Percentiles rank a stretch among this genome's conserved stretches.
phyloP scores from a whole-genome alignment of 2,888 invertebrate species.

The Acanthoscelides obtectus region DNA sequence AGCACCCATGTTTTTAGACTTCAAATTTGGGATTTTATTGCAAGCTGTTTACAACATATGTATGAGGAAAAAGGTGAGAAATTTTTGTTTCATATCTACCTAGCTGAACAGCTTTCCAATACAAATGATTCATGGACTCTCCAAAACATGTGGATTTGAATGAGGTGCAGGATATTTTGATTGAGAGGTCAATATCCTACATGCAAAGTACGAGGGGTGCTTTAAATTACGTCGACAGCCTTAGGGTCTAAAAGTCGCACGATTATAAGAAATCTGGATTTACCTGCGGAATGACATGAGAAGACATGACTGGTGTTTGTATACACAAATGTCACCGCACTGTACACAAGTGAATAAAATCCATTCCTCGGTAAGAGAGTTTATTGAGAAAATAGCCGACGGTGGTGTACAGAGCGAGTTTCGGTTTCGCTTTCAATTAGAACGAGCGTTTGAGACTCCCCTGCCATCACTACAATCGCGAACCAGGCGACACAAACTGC shows the following conservation, averaged over 20 bases:
- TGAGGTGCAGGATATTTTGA: too few relatives aligned
- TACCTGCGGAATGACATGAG: conserved; percentile 14
- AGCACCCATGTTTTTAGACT: too few relatives aligned
- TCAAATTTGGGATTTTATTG: too few relatives aligned
- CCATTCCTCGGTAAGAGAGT: not conserved
- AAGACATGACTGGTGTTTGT: conserved; percentile 13
- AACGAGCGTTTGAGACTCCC: not conserved
- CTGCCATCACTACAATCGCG: not conserved
- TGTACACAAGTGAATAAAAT: not conserved
- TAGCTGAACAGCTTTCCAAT: not conserved
- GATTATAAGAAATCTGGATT: conserved; percentile 11
- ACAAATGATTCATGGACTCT: not conserved
- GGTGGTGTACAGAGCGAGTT: not conserved
- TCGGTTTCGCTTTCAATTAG: not conserved
- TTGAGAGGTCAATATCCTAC: conserved; percentile 2
- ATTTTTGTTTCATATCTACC: too few relatives aligned
- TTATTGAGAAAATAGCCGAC: not conserved
- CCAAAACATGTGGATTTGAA: not conserved
- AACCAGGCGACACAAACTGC: not conserved
- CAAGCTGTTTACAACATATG: too few relatives aligned
- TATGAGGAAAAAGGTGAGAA: too few relatives aligned
- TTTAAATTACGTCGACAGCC: not conserved
- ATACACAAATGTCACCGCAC: not conserved
- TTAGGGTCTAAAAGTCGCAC: conserved; percentile 8
- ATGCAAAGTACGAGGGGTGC: conserved; percentile 4